Base-by-base conservation (phyloP, 2,888 invertebrate species). In the Euclidia mi region DNA sequence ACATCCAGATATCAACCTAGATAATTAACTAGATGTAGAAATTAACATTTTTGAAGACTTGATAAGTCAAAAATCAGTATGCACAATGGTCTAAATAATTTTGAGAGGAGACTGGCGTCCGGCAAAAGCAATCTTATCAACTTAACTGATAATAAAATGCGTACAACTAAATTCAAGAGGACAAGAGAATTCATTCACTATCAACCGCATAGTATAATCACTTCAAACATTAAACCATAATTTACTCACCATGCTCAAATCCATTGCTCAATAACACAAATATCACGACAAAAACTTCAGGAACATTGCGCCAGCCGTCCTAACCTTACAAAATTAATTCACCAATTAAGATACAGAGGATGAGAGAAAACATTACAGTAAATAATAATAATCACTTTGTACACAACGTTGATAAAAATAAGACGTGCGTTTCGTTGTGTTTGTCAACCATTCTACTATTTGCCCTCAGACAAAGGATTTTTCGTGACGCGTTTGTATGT, bases 211-310 rank as follows among this genome's bases (percentile, higher is more conserved):
- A n/a, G n/a, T n/a, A n/a, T n/a, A n/a, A n/a, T n/a, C n/a, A n/a
- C n/a, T n/a, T n/a, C 40, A 25, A 11, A 20, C 14, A 40, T 12
- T 20, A 20, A 32, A 32, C 34, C 14, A 6, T 3, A 40, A 48
- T 25, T 10, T 2, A 56, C 68, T 44, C 68, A 76, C 73, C 71
- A 34, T 40, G 31, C 46, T 25, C 17, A 63, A 43, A 47, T 77
- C 73, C 78, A 80, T 80, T 29, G 0, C 40, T n/a, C 4, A 38
- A 46, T 49, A 51, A n/a, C 45, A 59, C 44, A 29, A 28, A 41
- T 3, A 34, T 9, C 15, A 11, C 1, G 45, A 28, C 6, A 44
- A 4, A 29, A 51, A 49, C 2, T 6, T 12, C 41, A 65, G 43
- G 32, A 51, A 34, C 49, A 56, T 58, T 50, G 11, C 34, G 25